These are phyloP conservation scores for Panthera tigris DNA, from an alignment of 2,113 vertebrate genomes.

Conservation along the genomic window DNA sequence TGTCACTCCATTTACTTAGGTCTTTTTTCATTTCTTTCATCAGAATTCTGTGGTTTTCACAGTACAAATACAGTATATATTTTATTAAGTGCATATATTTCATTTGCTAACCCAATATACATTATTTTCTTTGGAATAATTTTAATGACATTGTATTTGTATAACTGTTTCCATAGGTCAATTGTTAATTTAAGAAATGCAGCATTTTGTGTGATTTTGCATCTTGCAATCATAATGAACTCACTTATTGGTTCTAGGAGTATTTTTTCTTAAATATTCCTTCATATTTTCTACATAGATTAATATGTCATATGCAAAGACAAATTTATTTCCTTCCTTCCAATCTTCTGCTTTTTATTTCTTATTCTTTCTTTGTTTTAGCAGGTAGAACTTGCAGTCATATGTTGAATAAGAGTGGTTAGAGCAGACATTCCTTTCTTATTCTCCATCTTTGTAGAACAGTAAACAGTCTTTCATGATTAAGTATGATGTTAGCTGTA, in stretches of 20 bases:
- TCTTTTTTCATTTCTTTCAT: not conserved
- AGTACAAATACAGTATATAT: not conserved
- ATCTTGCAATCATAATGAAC: not conserved
- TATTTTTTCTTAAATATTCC: not conserved
- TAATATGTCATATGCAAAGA: not conserved
- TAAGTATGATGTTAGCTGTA: not conserved
- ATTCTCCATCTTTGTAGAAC: not conserved
- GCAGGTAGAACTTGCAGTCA: not conserved
- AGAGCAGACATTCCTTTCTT: not conserved
- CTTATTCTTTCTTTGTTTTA: not conserved
- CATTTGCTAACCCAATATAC: not conserved
- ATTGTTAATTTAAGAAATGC: not conserved
- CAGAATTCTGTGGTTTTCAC: not conserved
- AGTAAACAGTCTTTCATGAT: not conserved
- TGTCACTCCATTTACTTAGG: not conserved
- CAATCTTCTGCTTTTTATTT: not conserved
- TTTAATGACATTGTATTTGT: not conserved
- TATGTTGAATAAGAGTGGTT: not conserved
- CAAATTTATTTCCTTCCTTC: not conserved
- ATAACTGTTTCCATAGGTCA: not conserved
- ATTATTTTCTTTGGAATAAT: not conserved
- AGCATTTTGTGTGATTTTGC: not conserved
- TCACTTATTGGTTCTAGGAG: not conserved
- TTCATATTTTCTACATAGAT: not conserved
- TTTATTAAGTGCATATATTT: not conserved